These are phyloP conservation scores for Myotis findleyi DNA, from an alignment of 2,797 vertebrate species.

Conservation along the genomic window DNA sequence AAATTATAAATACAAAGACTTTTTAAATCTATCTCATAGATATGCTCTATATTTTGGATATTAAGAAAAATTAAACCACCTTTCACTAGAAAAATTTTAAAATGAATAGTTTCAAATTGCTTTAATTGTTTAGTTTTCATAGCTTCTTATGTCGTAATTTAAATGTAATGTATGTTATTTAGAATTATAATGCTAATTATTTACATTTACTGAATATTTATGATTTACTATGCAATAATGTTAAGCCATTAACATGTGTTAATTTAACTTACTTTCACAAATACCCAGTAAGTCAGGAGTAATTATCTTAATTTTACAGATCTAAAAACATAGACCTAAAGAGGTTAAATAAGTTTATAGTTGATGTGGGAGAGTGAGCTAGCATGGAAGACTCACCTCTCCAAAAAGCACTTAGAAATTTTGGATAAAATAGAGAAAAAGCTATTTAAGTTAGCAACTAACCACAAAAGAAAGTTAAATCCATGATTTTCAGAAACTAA, in stretches of 20 bases:
- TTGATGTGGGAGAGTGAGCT: not conserved
- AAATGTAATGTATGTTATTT: not conserved
- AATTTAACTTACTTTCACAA: slow-evolving; percentile 32
- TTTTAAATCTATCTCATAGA: not conserved
- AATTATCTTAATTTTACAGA: not conserved
- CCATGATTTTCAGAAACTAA: not conserved
- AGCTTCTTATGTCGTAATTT: slow-evolving; percentile 3
- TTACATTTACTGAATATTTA: slow-evolving; percentile 28
- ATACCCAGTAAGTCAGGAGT: not conserved
- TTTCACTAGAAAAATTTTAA: not conserved
- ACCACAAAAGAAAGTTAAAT: not conserved
- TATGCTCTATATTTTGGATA: not conserved
- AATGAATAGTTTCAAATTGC: not conserved
- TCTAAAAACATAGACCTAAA: not conserved
- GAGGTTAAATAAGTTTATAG: not conserved
- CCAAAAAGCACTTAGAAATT: not conserved
- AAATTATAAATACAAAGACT: not conserved
- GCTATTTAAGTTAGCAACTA: not conserved
- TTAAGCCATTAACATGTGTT: not conserved
- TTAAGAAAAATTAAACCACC: not conserved
- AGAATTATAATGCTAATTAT: slow-evolving; percentile 24
- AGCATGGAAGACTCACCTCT: not conserved
- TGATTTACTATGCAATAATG: not conserved
- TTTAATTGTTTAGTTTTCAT: not conserved
- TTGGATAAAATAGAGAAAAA: not conserved